phyloP scores from a whole-genome alignment of 2,888 invertebrate genomes.

The Eristalis tenax region DNA sequence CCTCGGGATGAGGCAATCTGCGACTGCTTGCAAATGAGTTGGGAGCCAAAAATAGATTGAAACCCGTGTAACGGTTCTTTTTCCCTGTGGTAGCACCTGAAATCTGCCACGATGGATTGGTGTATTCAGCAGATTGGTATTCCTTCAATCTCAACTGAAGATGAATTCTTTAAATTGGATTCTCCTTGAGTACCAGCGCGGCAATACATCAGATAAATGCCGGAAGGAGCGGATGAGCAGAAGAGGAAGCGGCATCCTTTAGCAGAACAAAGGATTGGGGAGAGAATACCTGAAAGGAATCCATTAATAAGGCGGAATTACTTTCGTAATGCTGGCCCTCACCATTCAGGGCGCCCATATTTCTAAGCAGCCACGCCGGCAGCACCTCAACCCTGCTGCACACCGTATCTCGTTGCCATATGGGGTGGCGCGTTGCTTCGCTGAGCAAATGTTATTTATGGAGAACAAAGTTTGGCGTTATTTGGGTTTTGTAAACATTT shows the following conservation, averaged over 20 bases:
- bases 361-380: neutral
- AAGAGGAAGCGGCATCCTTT: constrained; percentile 11
- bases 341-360: neutral
- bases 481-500: constrained; percentile 68
- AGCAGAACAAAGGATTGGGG: constrained; percentile 49
- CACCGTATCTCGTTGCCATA: neutral
- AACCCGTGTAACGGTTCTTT: constrained; percentile 3
- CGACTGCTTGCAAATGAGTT: constrained; percentile 20
- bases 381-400: constrained; percentile 24
- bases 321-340: constrained; percentile 36
- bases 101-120: constrained; percentile 47
- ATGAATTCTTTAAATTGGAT: constrained; percentile 14
- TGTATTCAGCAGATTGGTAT: constrained; percentile 47
- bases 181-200: neutral
- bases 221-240: neutral
- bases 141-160: neutral
- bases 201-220: neutral
- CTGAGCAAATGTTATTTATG: constrained; percentile 64
- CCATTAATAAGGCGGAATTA: constrained; percentile 65
- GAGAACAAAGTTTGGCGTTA: constrained; percentile 56
- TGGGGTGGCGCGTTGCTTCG: constrained; percentile 16
- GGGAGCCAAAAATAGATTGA: constrained; percentile 14
- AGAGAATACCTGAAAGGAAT: constrained; percentile 67
- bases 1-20: neutral
- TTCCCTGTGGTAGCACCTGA: constrained; percentile 9